A percentile compares a stretch with the other conserved stretches of the same genome.
These are phyloP conservation scores for Halesus radiatus DNA, from an alignment of 1,140 invertebrate genomes.

Conservation along the genomic window DNA sequence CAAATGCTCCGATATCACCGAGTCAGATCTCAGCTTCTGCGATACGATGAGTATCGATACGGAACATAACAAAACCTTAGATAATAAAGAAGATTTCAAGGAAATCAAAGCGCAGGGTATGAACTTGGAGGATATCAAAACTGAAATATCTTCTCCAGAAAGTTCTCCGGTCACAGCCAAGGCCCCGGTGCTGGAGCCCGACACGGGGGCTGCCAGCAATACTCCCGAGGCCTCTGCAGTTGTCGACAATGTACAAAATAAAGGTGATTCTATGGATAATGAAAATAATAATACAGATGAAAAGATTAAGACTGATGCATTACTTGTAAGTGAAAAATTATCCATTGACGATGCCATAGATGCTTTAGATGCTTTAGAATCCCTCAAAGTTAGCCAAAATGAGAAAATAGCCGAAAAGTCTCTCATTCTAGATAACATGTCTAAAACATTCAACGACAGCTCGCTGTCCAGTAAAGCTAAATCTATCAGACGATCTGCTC, in stretches of 20 bases:
- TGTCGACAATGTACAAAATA: conserved; percentile 65
- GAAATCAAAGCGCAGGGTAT: conserved; percentile 12
- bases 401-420: conserved; percentile 63
- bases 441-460: conserved; percentile 64
- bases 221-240: background rate
- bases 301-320: conserved; percentile 58
- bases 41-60: conserved; percentile 65
- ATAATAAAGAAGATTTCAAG: conserved; percentile 34
- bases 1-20: conserved; percentile 72
- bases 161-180: conserved; percentile 59
- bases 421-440: conserved; percentile 65
- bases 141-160: conserved; percentile 43
- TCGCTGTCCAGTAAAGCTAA: conserved; percentile 40
- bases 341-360: background rate
- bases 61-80: conserved; percentile 54
- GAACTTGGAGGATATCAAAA: conserved; percentile 31
- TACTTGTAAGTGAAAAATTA: conserved; percentile 50
- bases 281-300: conserved; percentile 58
- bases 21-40: conserved; percentile 75
- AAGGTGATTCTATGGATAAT: conserved; percentile 60
- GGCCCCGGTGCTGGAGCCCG: conserved; percentile 44
- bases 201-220: background rate
- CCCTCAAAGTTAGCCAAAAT: conserved; percentile 60
- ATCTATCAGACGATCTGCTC: conserved; percentile 48
- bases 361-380: conserved; percentile 55